These are phyloP conservation scores for Mesocentrotus franciscanus DNA, from an alignment of 53 echinoderm and acorn worm genomes.

Conservation along the genomic window DNA sequence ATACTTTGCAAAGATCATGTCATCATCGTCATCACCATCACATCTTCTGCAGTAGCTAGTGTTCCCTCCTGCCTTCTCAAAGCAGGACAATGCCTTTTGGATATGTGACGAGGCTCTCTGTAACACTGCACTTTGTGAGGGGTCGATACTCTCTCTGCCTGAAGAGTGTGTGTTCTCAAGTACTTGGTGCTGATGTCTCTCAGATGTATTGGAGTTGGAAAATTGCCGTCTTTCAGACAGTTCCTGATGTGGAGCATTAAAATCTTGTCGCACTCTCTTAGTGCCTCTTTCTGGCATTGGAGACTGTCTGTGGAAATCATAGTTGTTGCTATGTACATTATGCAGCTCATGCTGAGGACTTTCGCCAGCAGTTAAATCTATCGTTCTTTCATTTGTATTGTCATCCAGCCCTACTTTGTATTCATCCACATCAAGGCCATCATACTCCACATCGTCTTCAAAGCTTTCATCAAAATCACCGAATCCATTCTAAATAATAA, in stretches of 20 bases:
- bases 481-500: conserved; percentile 36
- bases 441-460: conserved; percentile 55
- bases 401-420: conserved; percentile 24
- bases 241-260: background rate
- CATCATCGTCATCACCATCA: conserved; percentile 51
- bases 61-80: conserved; percentile 24
- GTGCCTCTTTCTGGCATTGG: conserved; percentile 11
- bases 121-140: conserved; percentile 1
- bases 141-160: background rate
- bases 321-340: background rate
- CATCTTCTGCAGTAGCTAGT: background rate
- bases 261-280: background rate
- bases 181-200: background rate
- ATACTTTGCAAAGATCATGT: conserved; percentile 56
- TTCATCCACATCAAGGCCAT: conserved; percentile 25
- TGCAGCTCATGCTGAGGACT: background rate
- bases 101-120: conserved; percentile 34
- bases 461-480: conserved; percentile 49
- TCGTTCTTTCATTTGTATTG: background rate
- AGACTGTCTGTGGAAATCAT: conserved; percentile 28
- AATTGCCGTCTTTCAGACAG: background rate
- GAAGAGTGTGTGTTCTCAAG: background rate
- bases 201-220: background rate
- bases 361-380: background rate
- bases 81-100: conserved; percentile 43